Base-by-base conservation (phyloP, 2,797 vertebrate genomes). In the Heterohyrax brucei region DNA sequence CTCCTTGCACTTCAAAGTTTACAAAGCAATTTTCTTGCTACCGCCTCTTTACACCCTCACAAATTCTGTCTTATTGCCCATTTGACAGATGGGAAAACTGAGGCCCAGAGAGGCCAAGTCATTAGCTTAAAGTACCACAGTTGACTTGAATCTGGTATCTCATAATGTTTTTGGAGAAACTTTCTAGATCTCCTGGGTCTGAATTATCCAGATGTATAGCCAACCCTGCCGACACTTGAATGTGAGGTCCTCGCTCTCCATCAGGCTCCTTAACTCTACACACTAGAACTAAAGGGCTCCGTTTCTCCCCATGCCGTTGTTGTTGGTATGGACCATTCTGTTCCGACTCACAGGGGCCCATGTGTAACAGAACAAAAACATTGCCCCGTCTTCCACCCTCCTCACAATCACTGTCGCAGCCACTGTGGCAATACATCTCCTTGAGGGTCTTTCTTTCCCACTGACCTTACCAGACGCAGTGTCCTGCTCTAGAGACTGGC, bases 81-180 rank as follows among this genome's bases (percentile, higher is more conserved):
- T 78, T 90, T 92, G 84, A 91, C 87, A 91, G 62, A 72, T 73
- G 62, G 83, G 80, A 50, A 89, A 79, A 86, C 33, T 3, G 79
- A 89, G 73, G 10, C 26, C 26, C 62, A 86, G 33, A 78, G 39
- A 92, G 72, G n/a, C 44, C 44, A n/a, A 89, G 75, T 79, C 79
- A 56, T 59, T 10, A 73, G 61, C 5, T 70, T 33, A 62, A 81
- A 50, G 48, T 70, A 10, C 76, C 28, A 59, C 78, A 91, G 76
- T 13, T 33, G 48, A 87, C 68, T 92, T 48, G 79, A 94, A 80
- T 59, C 44, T 33, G 3, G 13, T 19, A 18, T 53, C 48, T 33
- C 46, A 5, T 39, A 50, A 2, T 72, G 30, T 78, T 64, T 72
- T 89, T 61, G 61, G 78, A 68, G 53, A 87, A 53, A 10, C n/a